These are phyloP conservation scores for Drosophila histrio DNA, from an alignment of 2,888 invertebrate genomes.

Conservation along the genomic window DNA sequence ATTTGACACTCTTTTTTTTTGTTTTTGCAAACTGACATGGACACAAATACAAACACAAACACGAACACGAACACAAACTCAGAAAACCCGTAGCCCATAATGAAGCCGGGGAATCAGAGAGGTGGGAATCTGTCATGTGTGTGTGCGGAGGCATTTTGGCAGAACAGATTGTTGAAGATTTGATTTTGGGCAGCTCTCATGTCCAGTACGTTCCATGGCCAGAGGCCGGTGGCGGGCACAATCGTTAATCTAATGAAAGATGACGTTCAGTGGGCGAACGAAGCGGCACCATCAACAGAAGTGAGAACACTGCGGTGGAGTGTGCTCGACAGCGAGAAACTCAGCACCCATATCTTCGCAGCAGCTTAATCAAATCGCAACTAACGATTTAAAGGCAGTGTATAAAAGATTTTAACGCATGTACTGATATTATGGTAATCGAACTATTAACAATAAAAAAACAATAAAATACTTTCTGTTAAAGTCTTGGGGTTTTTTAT, in stretches of 20 bases:
- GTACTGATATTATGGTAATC: too few species aligned
- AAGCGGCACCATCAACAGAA: slow-evolving; percentile 11
- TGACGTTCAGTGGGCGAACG: slow-evolving; percentile 56
- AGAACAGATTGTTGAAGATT: slow-evolving; percentile 75
- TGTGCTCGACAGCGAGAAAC: neutral
- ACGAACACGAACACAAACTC: neutral
- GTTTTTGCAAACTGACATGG: slow-evolving; percentile 20
- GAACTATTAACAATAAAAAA: too few species aligned
- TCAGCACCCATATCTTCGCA: neutral
- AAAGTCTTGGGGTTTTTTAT: too few species aligned
- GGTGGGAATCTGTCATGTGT: slow-evolving; percentile 5
- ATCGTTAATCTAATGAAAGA: slow-evolving; percentile 79
- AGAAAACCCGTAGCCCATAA: neutral
- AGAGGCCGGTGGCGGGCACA: slow-evolving; percentile 30
- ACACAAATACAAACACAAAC: slow-evolving; percentile 23
- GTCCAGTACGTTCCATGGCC: slow-evolving; percentile 2
- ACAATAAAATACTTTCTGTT: too few species aligned
- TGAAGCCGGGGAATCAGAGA: neutral
- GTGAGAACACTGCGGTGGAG: neutral
- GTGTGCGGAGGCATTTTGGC: slow-evolving; percentile 55
- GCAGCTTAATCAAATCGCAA: neutral
- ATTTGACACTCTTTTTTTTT: slow-evolving; percentile 64
- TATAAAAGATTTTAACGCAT: too few species aligned
- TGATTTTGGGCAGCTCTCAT: slow-evolving; percentile 65
- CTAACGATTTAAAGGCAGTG: too few species aligned